Base-by-base conservation (phyloP, 2,888 invertebrate species). In the Agrochola litura region DNA sequence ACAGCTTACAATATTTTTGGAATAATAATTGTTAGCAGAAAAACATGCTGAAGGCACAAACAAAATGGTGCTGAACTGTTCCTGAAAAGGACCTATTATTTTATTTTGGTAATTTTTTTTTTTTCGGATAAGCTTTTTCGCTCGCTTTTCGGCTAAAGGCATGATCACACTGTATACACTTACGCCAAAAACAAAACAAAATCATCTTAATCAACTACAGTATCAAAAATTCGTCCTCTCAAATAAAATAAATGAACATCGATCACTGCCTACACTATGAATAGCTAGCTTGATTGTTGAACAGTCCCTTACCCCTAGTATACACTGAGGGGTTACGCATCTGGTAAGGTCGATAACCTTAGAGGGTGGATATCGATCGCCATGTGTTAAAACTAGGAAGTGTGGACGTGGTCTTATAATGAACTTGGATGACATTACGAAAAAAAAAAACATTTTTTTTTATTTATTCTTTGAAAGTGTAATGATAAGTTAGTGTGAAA, bases 321-420 rank as follows among this genome's bases (percentile, higher is more conserved):
- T 67, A 68, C 49, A 63, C 65, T 60, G 78, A 85, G 89, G 88
- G 86, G 81, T 81, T 54, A 49, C 85, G 76, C 89, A 89, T 89
- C 89, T 89, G 89, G 81, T 80, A 75, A 83, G 89, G 88, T 89
- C 85, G 82, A 83, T 76, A 88, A 81, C 81, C 89, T 76, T 68
- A 82, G 86, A 77, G 86, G 89, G 89, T 86, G 85, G 70, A 30
- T 73, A 82, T 82, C 64, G 72, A 80, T 80, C 69, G 79, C 41
- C 81, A 73, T 74, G 73, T 78, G 74, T 22, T 37, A 12, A 37
- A 79, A 84, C 73, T 81, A 74, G 84, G 84, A 82, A 82, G 79
- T 82, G 61, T 54, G 25, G 12, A 30, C n/a, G 0, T 30, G n/a
- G 65, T 60, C 6, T 66, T 66, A 52, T 25, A 69, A 16, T 78